Evolutionary conservation across 1,140 invertebrate species (phyloP), one percentile per base, ranked within the genome.

Genomic region (Polypedilum vanderplanki): DNA sequence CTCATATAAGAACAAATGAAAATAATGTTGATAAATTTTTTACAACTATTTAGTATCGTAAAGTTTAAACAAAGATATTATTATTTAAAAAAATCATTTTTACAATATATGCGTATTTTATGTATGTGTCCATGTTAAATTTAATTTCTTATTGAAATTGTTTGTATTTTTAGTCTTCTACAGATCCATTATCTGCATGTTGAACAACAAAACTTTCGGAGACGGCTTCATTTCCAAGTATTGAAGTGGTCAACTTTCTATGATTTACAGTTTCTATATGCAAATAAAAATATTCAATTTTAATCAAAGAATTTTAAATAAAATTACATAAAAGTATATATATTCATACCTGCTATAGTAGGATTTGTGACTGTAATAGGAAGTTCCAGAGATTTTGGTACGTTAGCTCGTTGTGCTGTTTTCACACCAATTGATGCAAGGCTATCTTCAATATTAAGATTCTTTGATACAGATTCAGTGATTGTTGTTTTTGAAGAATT

Each of bases 311-410:
- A 41, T 41, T 41, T 41, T 10, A 41, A 41, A 41, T n/a, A n/a
- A 57, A 57, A 15, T n/a, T n/a, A 15, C n/a, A 57, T 57, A 20
- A 70, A 22, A 70, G 7, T 20, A 22, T 1, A 12, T 78, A 8
- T 81, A 81, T 3, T 76, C 77, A 83, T 84, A 2, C 85, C 83
- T 0, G 88, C 87, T 76, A 90, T 89, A 24, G 83, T 85, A 8
- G 89, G 87, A 82, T 91, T 89, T 0, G 88, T 88, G 0, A 91
- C 88, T 0, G 89, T 89, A 7, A 91, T 87, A 12, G 90, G 88
- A 74, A 90, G 78, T 78, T 91, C 89, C 0, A 91, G 79, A 1
- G 88, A 89, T 0, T 88, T 85, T 57, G 87, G 85, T 70, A 88
- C 83, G 9, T 84, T 83, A 46, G 83, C 84, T 18, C 65, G 1